Base-by-base conservation (phyloP, 2,888 invertebrate species). In the Oscheius sp. region DNA sequence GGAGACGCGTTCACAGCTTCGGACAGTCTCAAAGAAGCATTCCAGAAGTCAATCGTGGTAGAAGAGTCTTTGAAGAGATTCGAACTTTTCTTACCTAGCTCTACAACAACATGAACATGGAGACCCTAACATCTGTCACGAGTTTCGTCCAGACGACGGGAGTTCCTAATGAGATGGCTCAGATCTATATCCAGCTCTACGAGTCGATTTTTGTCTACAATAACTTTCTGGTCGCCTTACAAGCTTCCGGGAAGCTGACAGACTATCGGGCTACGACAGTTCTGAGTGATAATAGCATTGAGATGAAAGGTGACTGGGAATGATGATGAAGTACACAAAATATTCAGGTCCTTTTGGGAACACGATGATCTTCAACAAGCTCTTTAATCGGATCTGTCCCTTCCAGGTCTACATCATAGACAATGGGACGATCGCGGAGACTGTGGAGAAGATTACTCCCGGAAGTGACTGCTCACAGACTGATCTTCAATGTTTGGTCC, bases 41-140 rank as follows among this genome's bases (percentile, higher is more conserved):
- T 78, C 42, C 73, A 77, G 32, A 76, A 68, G 53, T 60, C 73
- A 2, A 7, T 79, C n/a, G 63, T 80, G 51, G 80, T 80, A 37
- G 70, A 78, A 35, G 37, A n/a, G 35, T 4, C 1, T 29, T 57
- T 29, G 5, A 57, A 70, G 21, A 21, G 21, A 21, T 21, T 21
- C 21, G 21, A 21, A 21, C 21, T 21, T 21, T 21, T 21, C 21
- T 21, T 21, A 21, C 21, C 21, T 62, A 81, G 80, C 51, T 81
- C 13, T 77, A 77, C 65, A 81, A 81, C 62, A 75, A 79, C 51
- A 68, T 68, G 68, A 55, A 55, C 55, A 68, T 55, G 35, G 68
- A 68, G 10, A 33, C 55, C 9, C 11, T 53, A 13, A 55, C 10
- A n/a, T 3, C 13, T 10, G 37, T 68, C 7, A 68, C 13, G n/a